Evolutionary conservation across 2,113 vertebrate genomes (phyloP), one percentile per base, ranked within the genome.

Genomic region (Prinia subflava): DNA sequence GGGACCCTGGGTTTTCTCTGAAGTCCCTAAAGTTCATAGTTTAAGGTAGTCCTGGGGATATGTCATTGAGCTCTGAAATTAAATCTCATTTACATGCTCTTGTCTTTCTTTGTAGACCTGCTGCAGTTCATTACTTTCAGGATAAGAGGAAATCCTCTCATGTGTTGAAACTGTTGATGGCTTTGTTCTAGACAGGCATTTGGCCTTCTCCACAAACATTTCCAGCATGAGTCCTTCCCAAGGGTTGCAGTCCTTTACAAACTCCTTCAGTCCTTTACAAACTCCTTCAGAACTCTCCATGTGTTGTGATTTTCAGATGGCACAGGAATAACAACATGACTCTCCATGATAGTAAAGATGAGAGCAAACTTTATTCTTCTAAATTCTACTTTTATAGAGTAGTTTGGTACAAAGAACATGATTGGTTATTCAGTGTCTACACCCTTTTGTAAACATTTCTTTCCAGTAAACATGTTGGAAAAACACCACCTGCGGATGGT

Each of bases 161-260:
- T 20, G 0, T 4, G 23, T 56, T 33, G 44, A 46, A 77, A 8
- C 30, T 57, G 27, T 3, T 56, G 27, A 1, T 7, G 55, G 17
- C 21, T 62, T 59, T 49, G 11, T 7, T 57, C 23, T 47, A 7
- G 13, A 17, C 42, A 0, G 2, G 17, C 17, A 10, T 22, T 7
- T 19, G 17, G 15, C 35, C 35, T 33, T 60, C 27, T 23, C 27
- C 74, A 25, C 59, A 35, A 41, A 8, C 47, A 6, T 23, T 25
- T 10, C 59, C 50, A 23, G 0, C 1, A 0, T 3, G 16, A 46
- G 13, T 44, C 64, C 31, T 53, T 28, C 47, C 47, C 53, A 25
- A 0, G 2, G 53, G 44, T 31, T 81, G 39, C 53, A n/a, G 9
- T 25, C 9, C 39, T n/a, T 27, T n/a, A 2, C 15, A 19, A 9